Base-by-base conservation (phyloP, 2,797 vertebrate species). In the Chelidonichthys spinosus region DNA sequence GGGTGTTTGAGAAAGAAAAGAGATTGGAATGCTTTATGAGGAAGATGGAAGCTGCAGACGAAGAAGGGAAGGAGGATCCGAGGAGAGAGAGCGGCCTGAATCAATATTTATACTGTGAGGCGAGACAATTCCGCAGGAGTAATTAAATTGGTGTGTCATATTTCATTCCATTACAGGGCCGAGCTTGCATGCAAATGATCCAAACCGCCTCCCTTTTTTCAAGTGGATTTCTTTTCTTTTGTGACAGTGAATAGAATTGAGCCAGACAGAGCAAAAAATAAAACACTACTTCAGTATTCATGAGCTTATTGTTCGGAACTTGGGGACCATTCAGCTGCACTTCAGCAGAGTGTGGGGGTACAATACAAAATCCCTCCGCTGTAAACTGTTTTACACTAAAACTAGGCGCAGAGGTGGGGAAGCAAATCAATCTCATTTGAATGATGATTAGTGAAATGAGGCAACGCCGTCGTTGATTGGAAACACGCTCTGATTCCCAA, bases 81-180 rank as follows among this genome's bases (percentile, higher is more conserved):
- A 76, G 66, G 74, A 78, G 79, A 55, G 83, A 87, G 81, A 72
- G 76, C 6, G 6, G 76, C 78, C 78, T 68, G 76, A 92, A 91
- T 93, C 92, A 91, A 92, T 94, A 93, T 93, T 93, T 93, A 92
- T 90, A 92, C 90, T 88, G 86, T n/a, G 77, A 91, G 89, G 89
- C 68, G 73, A 93, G 89, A 93, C 92, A 85, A 91, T 91, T 88
- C 87, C 79, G 78, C 87, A 81, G 88, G 90, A 76, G 89, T 92
- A 93, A 95, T 94, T 94, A 92, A 95, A 94, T 92, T 93, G 90
- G 56, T 77, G 88, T 89, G 90, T 93, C 94, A 94, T 93, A 91
- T 93, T 94, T 94, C 88, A 91, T 93, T 92, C 88, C 87, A 91
- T 93, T 93, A 92, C 89, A 42, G 82, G 83, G 76, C 88, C 13